These are phyloP conservation scores for Camponotus vicinus DNA, from an alignment of 1,140 invertebrate species.

Conservation along the genomic window DNA sequence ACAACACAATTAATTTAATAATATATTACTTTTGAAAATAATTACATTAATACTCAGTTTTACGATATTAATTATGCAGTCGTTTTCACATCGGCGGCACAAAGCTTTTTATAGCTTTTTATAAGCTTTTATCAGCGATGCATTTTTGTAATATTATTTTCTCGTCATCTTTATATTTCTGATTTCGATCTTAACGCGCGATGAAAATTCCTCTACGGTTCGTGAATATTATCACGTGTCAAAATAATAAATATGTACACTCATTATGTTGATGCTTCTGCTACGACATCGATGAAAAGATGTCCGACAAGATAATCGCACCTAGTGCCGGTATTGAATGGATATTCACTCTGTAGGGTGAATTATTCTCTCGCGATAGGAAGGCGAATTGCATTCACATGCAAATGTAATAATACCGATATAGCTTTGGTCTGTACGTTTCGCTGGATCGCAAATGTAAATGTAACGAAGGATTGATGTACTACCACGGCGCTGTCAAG, in stretches of 20 bases:
- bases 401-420: constrained; percentile 61
- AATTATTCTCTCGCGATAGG: constrained; percentile 49
- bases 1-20: not conserved
- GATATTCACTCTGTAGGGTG: constrained; percentile 34
- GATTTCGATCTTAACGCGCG: not conserved
- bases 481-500: constrained; percentile 5
- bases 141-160: not conserved
- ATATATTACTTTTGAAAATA: not conserved
- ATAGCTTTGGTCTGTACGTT: constrained; percentile 24
- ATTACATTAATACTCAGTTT: not conserved
- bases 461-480: constrained; percentile 16
- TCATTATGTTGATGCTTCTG: constrained; percentile 5
- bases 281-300: constrained; percentile 34
- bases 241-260: constrained; percentile 24
- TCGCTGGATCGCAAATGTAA: constrained; percentile 35
- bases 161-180: not conserved
- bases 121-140: not conserved
- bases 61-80: not conserved
- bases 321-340: constrained; percentile 44
- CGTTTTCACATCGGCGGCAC: not conserved
- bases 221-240: constrained; percentile 6
- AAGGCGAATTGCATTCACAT: constrained; percentile 52
- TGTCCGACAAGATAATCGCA: constrained; percentile 46
- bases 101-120: too few relatives aligned
- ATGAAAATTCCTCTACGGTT: not conserved